Base-by-base conservation (phyloP, 1,140 invertebrate species). In the Hyposmocoma kahamanoa region DNA sequence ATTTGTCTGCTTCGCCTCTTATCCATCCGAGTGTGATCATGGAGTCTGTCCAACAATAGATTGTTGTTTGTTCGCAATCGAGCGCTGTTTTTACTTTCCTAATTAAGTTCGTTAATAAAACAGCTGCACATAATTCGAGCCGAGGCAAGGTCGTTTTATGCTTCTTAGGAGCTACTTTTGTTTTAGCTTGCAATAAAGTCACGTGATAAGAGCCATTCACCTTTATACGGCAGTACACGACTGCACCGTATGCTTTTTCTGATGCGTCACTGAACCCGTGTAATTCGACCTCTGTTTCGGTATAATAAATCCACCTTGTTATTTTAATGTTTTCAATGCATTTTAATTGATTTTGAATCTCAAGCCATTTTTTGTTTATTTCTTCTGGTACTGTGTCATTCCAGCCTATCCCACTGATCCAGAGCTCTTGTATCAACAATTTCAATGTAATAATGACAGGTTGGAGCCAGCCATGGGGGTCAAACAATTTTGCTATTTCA, bases 391-490 rank as follows among this genome's bases (percentile, higher is more conserved):
- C 10, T 10, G 3, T 9, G 18, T 71, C 51, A 50, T 87, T 75
- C 86, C 84, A 87, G 3, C 61, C 56, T 9, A 72, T 20, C 15
- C 67, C 49, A 17, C 2, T 8, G 22, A 56, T 36, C 80, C 82
- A 83, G 0, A 87, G 6, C 19, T 58, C 46, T 67, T 88, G 84
- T 19, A 87, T 55, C 0, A 87, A 39, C 3, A 81, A 57, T 57
- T 87, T 86, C 6, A 67, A 59, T n/a, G 22, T 51, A 6, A 87
- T 57, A n/a, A 66, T 67, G 3, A 80, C 28, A 11, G 82, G 85
- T 15, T 66, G 51, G 3, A 86, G 17, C 36, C 72, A 61, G 19
- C 81, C 84, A n/a, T 73, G 41, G 0, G 70, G 69, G 42, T 83
- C 75, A 39, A 59, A 81, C 8, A 79, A 34, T 55, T 71, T 56